Evolutionary conservation across 2,113 vertebrate species (phyloP).

Genomic region (Rhadina sibilatrix): DNA sequence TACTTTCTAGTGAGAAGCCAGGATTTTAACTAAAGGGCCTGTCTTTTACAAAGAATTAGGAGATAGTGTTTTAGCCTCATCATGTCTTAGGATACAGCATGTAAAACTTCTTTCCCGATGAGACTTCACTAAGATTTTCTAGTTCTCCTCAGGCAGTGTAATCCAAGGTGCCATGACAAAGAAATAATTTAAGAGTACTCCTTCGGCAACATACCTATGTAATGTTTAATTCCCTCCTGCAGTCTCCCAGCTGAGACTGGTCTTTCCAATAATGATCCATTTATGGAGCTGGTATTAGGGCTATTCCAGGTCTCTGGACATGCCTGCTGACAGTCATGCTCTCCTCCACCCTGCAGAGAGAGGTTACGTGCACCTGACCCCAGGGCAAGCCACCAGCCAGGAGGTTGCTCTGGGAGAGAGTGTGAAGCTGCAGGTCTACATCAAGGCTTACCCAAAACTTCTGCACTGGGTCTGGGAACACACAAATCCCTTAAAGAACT

Average conservation of each 20-base stretch:
- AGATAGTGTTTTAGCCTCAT: neutral
- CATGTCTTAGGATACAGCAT: neutral
- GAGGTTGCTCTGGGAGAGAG: conserved; percentile 77
- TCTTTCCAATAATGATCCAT: neutral
- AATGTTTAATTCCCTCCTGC: neutral
- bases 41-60: neutral
- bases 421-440: conserved; percentile 75
- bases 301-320: neutral
- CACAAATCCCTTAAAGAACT: conserved; percentile 16
- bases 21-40: neutral
- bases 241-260: neutral
- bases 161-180: neutral
- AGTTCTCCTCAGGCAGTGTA: neutral
- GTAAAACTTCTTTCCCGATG: neutral
- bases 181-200: neutral
- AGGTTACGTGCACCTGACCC: conserved; percentile 80
- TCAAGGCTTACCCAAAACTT: conserved; percentile 87
- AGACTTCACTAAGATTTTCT: neutral
- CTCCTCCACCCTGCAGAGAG: conserved; percentile 75
- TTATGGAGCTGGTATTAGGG: neutral
- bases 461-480: conserved; percentile 76
- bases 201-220: neutral
- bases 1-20: neutral
- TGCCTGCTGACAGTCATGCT: neutral
- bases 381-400: conserved; percentile 71